Percentiles rank a stretch among this genome's conserved stretches.
Evolutionary conservation across 2,797 vertebrate species (phyloP).

Genomic region (Loriculus beryllinus): DNA sequence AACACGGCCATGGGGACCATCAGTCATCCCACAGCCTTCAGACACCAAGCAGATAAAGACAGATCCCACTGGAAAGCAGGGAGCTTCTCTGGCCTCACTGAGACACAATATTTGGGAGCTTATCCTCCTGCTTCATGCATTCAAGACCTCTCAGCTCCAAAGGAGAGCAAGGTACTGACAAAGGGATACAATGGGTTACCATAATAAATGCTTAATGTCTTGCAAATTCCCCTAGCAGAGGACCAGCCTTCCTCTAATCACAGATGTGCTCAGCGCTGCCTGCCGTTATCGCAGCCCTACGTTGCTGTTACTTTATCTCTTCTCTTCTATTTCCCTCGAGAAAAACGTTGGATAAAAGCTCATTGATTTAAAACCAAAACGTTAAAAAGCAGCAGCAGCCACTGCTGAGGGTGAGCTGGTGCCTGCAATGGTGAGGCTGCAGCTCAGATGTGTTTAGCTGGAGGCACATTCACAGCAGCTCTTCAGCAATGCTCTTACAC

Average conservation of each 20-base stretch:
- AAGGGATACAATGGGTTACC: not conserved
- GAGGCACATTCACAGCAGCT: not conserved
- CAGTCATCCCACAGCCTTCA: not conserved
- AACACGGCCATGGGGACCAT: not conserved
- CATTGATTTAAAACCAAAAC: slow-evolving; percentile 9
- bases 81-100: not conserved
- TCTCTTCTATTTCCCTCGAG: slow-evolving; percentile 25
- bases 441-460: not conserved
- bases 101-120: fast-evolving
- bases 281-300: slow-evolving; percentile 3
- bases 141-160: not conserved
- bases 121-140: not conserved
- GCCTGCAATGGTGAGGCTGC: not conserved
- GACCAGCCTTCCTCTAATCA: slow-evolving; percentile 11
- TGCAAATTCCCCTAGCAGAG: not conserved
- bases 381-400: not conserved
- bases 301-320: slow-evolving; percentile 28
- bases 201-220: not conserved
- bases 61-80: not conserved
- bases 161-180: not conserved
- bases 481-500: not conserved
- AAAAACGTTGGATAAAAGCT: not conserved
- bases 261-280: not conserved
- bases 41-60: not conserved
- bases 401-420: not conserved